phyloP scores from a whole-genome alignment of 2,888 invertebrate genomes.

The Selenia dentaria region DNA sequence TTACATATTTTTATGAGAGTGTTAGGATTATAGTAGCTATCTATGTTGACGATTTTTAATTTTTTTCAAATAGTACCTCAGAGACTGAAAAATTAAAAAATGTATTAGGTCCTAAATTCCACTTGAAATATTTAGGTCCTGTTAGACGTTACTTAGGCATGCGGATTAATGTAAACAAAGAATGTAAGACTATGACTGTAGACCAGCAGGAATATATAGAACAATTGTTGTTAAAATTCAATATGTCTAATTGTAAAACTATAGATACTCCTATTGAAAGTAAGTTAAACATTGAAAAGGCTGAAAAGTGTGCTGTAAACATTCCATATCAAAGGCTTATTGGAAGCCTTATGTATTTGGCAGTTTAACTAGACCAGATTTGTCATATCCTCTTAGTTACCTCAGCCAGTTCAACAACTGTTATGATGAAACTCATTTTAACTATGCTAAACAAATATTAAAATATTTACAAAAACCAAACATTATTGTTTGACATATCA shows the following conservation, averaged over 20 bases:
- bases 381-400: conserved; percentile 27
- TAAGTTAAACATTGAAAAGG: conserved; percentile 22
- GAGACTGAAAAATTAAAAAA: conserved; percentile 13
- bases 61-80: conserved; percentile 18
- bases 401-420: conserved; percentile 36
- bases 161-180: not conserved
- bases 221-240: not conserved
- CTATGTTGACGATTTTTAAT: conserved; percentile 38
- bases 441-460: conserved; percentile 20
- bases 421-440: conserved; percentile 24
- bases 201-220: conserved; percentile 14
- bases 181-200: conserved; percentile 6
- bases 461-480: conserved; percentile 31
- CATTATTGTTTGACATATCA: conserved; percentile 23
- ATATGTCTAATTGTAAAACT: conserved; percentile 29
- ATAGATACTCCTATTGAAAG: conserved; percentile 33
- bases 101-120: conserved; percentile 12
- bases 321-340: conserved; percentile 12
- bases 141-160: conserved; percentile 4
- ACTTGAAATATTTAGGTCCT: conserved; percentile 14
- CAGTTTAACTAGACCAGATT: conserved; percentile 34
- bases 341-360: conserved; percentile 32
- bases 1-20: conserved; percentile 22
- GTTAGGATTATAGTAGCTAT: conserved; percentile 26
- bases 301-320: not conserved